These are phyloP conservation scores for Cladorhizidae sp. DNA, from an alignment of 37 sponge, comb jelly and placozoan genomes.

Conservation along the genomic window DNA sequence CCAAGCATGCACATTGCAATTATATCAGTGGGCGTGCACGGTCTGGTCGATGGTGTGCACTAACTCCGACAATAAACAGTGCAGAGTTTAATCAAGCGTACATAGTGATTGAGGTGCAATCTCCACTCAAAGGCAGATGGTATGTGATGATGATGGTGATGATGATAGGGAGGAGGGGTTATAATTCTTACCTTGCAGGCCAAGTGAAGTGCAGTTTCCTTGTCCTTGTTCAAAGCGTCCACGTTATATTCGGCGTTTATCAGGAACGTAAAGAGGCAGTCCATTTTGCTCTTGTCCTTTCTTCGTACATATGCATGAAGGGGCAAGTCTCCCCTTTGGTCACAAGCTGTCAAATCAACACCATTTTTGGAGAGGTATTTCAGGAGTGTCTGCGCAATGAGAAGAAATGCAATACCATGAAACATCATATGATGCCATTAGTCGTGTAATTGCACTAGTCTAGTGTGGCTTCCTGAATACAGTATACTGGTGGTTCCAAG, in stretches of 20 bases:
- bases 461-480: too few relatives aligned
- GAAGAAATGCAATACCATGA: slow-evolving; percentile 20
- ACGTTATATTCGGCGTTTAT: slow-evolving; percentile 15
- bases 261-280: slow-evolving; percentile 24
- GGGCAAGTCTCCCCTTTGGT: slow-evolving; percentile 14
- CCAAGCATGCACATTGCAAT: too few relatives aligned
- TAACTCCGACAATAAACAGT: too few relatives aligned
- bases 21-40: too few relatives aligned
- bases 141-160: too few relatives aligned
- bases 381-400: background rate
- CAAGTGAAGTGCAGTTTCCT: slow-evolving; percentile 10
- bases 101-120: too few relatives aligned
- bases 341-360: background rate
- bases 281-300: slow-evolving; percentile 23
- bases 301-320: slow-evolving; percentile 22
- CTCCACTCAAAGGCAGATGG: too few relatives aligned
- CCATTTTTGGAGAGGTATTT: background rate
- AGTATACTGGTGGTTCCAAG: too few relatives aligned
- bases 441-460: too few relatives aligned
- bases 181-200: slow-evolving; percentile 14
- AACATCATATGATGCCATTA: slow-evolving; percentile 22
- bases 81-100: too few relatives aligned
- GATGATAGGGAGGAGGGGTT: too few relatives aligned
- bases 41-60: too few relatives aligned
- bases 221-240: background rate